Evolutionary conservation across 1,140 invertebrate species (phyloP).

Genomic region (Hypothenemus hampei): DNA sequence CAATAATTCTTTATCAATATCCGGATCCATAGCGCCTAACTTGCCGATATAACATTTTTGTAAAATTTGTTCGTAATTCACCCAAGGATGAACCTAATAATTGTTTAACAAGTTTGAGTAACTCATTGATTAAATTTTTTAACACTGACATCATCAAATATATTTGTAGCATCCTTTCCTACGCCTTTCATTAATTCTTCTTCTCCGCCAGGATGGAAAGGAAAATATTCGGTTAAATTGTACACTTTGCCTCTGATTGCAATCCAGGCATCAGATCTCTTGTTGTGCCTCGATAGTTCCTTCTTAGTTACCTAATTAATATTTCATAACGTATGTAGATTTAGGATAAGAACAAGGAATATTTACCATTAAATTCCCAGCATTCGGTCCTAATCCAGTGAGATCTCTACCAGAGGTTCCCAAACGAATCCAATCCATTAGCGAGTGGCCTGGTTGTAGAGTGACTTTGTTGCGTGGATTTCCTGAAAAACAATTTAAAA

Average conservation of each 20-base stretch:
- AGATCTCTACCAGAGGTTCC: slow-evolving; percentile 80
- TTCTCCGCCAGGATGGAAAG: slow-evolving; percentile 89
- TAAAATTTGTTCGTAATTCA: slow-evolving; percentile 90
- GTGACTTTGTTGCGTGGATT: slow-evolving; percentile 89
- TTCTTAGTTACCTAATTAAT: slow-evolving; percentile 60
- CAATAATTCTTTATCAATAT: slow-evolving; percentile 48
- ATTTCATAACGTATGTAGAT: background rate
- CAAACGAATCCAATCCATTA: slow-evolving; percentile 96
- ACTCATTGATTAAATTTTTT: too few relatives aligned
- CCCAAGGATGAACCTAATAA: slow-evolving; percentile 84
- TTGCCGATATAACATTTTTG: slow-evolving; percentile 87
- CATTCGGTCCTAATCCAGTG: slow-evolving; percentile 63
- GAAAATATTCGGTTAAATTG: slow-evolving; percentile 90
- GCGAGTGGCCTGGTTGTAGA: slow-evolving; percentile 85
- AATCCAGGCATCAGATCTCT: slow-evolving; percentile 80
- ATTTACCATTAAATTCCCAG: slow-evolving; percentile 44
- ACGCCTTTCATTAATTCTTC: slow-evolving; percentile 86
- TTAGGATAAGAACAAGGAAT: slow-evolving; percentile 18
- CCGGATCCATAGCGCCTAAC: slow-evolving; percentile 49
- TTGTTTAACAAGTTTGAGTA: too few relatives aligned
- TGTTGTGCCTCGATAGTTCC: slow-evolving; percentile 79
- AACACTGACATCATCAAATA: slow-evolving; percentile 82
- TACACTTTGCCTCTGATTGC: slow-evolving; percentile 87
- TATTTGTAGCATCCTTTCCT: slow-evolving; percentile 85
- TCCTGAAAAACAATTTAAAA: slow-evolving; percentile 53